A percentile compares a stretch with the other conserved stretches of the same genome.
These are phyloP conservation scores for Leptocoma aspasia DNA, from an alignment of 2,113 vertebrate species.

Conservation along the genomic window DNA sequence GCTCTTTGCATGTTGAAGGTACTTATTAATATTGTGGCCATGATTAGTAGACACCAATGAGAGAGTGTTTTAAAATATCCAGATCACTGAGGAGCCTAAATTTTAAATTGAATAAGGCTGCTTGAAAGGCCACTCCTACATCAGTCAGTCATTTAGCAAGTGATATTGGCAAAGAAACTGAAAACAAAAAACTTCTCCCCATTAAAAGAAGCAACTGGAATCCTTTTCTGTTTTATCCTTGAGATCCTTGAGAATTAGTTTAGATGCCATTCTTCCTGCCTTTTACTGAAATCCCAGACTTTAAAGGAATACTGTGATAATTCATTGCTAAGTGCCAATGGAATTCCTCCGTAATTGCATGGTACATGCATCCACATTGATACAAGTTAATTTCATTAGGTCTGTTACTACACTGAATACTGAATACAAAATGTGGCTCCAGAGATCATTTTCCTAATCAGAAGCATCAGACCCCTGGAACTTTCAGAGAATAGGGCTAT, in stretches of 20 bases:
- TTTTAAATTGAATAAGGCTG: neutral
- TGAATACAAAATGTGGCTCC: neutral
- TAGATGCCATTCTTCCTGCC: neutral
- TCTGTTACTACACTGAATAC: neutral
- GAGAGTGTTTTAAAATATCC: neutral
- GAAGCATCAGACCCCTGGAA: slow-evolving; percentile 2
- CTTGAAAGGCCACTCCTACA: neutral
- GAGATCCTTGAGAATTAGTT: neutral
- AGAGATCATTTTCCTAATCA: slow-evolving; percentile 35
- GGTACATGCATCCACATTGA: neutral
- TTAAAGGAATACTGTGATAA: neutral
- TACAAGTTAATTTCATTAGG: slow-evolving; percentile 37
- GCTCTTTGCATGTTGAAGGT: neutral
- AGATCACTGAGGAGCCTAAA: neutral
- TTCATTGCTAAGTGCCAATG: neutral
- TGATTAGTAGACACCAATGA: neutral
- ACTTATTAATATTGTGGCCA: neutral
- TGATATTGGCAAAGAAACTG: neutral
- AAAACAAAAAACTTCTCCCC: neutral
- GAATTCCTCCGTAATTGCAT: neutral
- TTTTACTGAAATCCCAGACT: neutral
- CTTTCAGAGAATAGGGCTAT: neutral
- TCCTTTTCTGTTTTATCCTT: neutral
- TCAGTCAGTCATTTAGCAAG: neutral
- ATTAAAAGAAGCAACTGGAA: neutral